A percentile compares a stretch with the other conserved stretches of the same genome.
Conservation (phyloP, 2,888 invertebrate genomes). For the Penaeus monodon region DNA sequence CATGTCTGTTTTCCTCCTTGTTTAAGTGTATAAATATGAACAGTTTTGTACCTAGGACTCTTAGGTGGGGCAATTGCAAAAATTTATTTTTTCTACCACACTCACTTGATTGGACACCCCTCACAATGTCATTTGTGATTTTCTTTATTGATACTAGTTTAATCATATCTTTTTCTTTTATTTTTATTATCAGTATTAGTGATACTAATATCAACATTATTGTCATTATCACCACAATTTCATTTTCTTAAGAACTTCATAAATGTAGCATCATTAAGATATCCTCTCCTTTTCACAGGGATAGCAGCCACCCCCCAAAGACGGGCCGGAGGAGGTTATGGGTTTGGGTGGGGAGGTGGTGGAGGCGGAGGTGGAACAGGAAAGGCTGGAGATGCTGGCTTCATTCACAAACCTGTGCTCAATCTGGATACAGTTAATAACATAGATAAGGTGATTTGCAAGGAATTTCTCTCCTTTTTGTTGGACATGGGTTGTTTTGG, state of each 20-base stretch:
- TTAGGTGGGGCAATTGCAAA: too few relatives aligned
- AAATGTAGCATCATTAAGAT: background rate
- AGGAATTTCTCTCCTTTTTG: background rate
- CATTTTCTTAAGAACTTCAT: background rate
- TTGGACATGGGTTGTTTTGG: too few relatives aligned
- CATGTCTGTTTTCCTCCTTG: too few relatives aligned
- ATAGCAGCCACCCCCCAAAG: constrained; percentile 41
- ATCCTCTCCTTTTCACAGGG: constrained; percentile 31
- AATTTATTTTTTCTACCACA: too few relatives aligned
- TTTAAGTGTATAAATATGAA: too few relatives aligned
- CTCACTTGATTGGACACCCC: too few relatives aligned
- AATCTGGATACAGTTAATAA: constrained; percentile 52
- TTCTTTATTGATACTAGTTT: too few relatives aligned
- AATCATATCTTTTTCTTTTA: too few relatives aligned
- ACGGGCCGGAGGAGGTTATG: constrained; percentile 24
- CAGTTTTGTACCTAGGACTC: too few relatives aligned
- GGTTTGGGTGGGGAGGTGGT: constrained; percentile 28
- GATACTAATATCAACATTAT: background rate
- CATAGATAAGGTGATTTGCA: constrained; percentile 52
- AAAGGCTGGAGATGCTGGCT: constrained; percentile 37
- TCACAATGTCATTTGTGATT: too few relatives aligned
- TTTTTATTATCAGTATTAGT: background rate
- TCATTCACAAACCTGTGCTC: constrained; percentile 53
- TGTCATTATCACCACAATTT: background rate
- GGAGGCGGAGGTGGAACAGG: constrained; percentile 46